phyloP scores from a whole-genome alignment of 2,888 invertebrate species.

The Antheraea assamensis region DNA sequence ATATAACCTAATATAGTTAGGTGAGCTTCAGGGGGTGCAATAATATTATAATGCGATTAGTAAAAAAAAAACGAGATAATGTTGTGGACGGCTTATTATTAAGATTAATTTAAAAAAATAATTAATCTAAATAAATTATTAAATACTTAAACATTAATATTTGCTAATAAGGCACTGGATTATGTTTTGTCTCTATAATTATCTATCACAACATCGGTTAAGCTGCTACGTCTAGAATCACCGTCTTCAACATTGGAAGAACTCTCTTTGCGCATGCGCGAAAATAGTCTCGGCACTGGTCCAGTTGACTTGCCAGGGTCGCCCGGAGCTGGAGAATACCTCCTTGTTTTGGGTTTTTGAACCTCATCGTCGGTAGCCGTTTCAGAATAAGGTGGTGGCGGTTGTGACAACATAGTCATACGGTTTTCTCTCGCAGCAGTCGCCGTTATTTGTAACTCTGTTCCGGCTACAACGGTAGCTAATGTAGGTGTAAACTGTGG shows the following conservation, averaged over 20 bases:
- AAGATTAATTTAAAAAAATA: constrained; percentile 29
- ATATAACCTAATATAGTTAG: no score
- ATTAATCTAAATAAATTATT: constrained; percentile 44
- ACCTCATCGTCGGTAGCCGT: constrained; percentile 51
- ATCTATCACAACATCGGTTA: constrained; percentile 78
- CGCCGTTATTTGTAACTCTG: constrained; percentile 71
- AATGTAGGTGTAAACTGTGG: constrained; percentile 74
- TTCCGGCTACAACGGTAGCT: constrained; percentile 74
- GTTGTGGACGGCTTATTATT: constrained; percentile 60
- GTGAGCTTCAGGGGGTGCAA: no score
- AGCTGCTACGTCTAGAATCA: constrained; percentile 67
- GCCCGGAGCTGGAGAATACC: constrained; percentile 73
- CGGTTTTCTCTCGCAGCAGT: constrained; percentile 70
- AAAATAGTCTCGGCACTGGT: constrained; percentile 72
- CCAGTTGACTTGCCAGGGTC: constrained; percentile 61
- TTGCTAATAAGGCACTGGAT: constrained; percentile 58
- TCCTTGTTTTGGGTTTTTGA: constrained; percentile 58
- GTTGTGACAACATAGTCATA: constrained; percentile 71
- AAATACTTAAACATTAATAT: constrained; percentile 52
- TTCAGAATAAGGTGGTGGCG: constrained; percentile 74
- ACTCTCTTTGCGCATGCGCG: constrained; percentile 71
- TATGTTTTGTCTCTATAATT: constrained; percentile 76
- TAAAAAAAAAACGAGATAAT: constrained; percentile 12
- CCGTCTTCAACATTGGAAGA: constrained; percentile 53
- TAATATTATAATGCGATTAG: background rate